These are phyloP conservation scores for Aurelia coerulea DNA, from an alignment of 30 jellyfish, hydroid and myxozoan species.

Conservation along the genomic window DNA sequence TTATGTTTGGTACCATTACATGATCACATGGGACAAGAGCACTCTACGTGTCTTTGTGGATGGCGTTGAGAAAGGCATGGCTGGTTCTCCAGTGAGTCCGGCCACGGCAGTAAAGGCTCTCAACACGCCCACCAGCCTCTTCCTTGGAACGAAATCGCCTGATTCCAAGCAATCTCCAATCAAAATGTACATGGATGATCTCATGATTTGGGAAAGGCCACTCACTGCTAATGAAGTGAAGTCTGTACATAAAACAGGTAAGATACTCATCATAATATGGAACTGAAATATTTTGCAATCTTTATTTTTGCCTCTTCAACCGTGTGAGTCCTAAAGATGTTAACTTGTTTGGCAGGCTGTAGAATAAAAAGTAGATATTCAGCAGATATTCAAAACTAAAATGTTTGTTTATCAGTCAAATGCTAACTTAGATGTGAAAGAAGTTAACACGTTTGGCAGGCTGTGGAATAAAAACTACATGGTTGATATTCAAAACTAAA, in stretches of 20 bases:
- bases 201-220: conserved; percentile 62
- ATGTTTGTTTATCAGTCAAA: too few relatives aligned
- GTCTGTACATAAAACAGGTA: conserved; percentile 33
- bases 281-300: too few relatives aligned
- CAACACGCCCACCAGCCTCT: background rate
- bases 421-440: too few relatives aligned
- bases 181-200: conserved; percentile 43
- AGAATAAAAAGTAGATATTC: too few relatives aligned
- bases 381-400: too few relatives aligned
- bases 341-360: too few relatives aligned
- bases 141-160: conserved; percentile 4
- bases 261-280: background rate
- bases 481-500: too few relatives aligned
- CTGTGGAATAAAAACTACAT: too few relatives aligned
- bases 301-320: too few relatives aligned
- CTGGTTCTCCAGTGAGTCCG: background rate
- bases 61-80: background rate
- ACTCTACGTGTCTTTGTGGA: conserved; percentile 3
- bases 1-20: conserved; percentile 23
- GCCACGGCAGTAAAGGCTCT: background rate
- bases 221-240: conserved; percentile 14
- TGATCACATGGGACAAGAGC: conserved; percentile 46
- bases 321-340: too few relatives aligned
- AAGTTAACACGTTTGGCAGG: too few relatives aligned
- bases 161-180: background rate